phyloP scores from a whole-genome alignment of 1,140 invertebrate species.

The Oscheius sp. region DNA sequence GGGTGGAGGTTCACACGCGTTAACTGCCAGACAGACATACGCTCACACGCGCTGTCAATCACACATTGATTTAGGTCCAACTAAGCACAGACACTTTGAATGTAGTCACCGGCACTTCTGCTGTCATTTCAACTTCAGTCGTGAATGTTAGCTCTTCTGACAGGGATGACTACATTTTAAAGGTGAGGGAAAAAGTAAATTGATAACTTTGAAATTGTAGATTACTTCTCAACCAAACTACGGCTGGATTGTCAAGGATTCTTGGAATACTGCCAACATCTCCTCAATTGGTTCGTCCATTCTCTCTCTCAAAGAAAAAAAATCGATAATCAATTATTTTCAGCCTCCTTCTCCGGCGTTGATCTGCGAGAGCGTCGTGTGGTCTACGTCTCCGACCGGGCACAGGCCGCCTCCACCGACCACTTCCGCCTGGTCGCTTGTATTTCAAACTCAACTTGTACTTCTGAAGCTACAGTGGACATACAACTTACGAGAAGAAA shows the following conservation, averaged over 20 bases:
- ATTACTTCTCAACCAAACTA: constrained; percentile 17
- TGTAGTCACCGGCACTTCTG: constrained; percentile 1
- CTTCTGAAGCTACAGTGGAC: background rate
- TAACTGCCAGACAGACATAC: no score
- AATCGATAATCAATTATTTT: no score
- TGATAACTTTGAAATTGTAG: constrained; percentile 14
- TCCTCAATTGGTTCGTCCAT: no score
- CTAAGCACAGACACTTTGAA: background rate
- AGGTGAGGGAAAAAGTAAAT: background rate
- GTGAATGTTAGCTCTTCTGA: background rate
- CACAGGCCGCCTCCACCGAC: background rate
- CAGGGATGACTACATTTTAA: background rate
- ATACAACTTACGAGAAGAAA: constrained; percentile 21
- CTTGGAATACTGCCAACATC: constrained; percentile 8
- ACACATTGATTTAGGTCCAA: background rate
- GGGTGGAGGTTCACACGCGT: no score
- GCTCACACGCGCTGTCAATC: background rate
- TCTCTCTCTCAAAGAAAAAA: no score
- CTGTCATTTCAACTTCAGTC: background rate
- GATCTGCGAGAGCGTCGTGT: constrained; percentile 11
- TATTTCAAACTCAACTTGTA: constrained; percentile 1
- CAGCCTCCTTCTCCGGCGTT: background rate
- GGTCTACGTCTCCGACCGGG: constrained; percentile 28
- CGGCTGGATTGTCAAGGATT: constrained; percentile 24
- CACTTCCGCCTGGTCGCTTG: constrained; percentile 24